Base-by-base conservation (phyloP, 92 coral and sea anemone species). In the Virgularia gustaviana region DNA sequence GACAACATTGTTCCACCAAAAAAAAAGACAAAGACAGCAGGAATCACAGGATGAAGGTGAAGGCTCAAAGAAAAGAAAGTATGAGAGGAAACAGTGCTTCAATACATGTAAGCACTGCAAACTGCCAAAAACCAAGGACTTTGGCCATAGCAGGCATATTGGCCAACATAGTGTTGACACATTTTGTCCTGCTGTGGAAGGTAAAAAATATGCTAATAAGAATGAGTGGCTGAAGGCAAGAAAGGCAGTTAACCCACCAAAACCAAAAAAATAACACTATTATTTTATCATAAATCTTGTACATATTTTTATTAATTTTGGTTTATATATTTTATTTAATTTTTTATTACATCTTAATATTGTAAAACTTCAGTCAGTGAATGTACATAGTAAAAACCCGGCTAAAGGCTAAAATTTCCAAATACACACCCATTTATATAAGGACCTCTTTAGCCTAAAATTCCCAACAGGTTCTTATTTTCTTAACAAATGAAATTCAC, bases 161-260 rank as follows among this genome's bases (percentile, higher is more conserved):
- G 80, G 73, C 16, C 31, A 42, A 1, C 7, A 57, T 19, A 33
- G 80, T 9, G 30, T 62, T 8, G 61, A 59, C 32, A 75, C 80
- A 1, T 75, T 41, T 43, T 75, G 80, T 29, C 80, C 73, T 42
- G 52, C 73, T 27, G 73, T 75, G 49, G 73, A 75, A 29, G 80
- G 80, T 13, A 61, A 58, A 34, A 24, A 61, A 12, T 59, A 27
- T 34, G 6, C 33, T 2, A 42, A 16, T n/a, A 47, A 12, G 11
- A 47, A 61, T 47, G 72, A 41, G 2, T 75, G 80, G 80, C 24
- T 75, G 71, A 34, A 61, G 39, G 72, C 30, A 44, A 43, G 59
- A 8, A 75, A 58, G 32, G 37, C 39, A 62, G 80, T 28, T 13
- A 75, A 59, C 41, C 73, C 74, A 6, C 51, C 34, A 29, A 60